phyloP scores from a whole-genome alignment of 2,113 vertebrate genomes.

The Mystacornis crossleyi region DNA sequence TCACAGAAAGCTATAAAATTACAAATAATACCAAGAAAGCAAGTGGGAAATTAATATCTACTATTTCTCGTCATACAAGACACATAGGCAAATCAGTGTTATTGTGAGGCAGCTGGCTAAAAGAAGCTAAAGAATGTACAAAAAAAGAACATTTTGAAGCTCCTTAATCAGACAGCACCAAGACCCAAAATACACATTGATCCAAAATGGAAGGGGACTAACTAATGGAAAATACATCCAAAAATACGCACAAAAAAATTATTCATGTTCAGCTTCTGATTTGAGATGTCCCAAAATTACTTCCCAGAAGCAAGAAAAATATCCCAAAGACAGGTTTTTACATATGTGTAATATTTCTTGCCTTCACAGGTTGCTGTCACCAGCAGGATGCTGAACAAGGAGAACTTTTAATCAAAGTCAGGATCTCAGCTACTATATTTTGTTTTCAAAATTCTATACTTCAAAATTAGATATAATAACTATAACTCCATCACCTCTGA shows the following conservation, averaged over 20 bases:
- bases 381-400: not conserved
- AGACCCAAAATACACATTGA: not conserved
- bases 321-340: not conserved
- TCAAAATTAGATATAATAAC: not conserved
- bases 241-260: not conserved
- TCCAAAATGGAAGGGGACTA: not conserved
- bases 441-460: not conserved
- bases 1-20: not conserved
- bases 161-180: not conserved
- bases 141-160: not conserved
- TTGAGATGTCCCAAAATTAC: not conserved
- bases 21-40: not conserved
- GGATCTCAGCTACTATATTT: not conserved
- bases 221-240: not conserved
- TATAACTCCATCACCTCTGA: not conserved
- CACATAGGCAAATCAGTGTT: not conserved
- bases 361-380: not conserved
- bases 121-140: not conserved
- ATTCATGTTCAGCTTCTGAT: not conserved
- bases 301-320: not conserved
- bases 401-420: not conserved
- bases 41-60: not conserved
- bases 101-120: not conserved
- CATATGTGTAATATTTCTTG: not conserved
- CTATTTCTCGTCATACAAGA: not conserved